Evolutionary conservation across 2,113 vertebrate genomes (phyloP).

Genomic region (Colius striatus): DNA sequence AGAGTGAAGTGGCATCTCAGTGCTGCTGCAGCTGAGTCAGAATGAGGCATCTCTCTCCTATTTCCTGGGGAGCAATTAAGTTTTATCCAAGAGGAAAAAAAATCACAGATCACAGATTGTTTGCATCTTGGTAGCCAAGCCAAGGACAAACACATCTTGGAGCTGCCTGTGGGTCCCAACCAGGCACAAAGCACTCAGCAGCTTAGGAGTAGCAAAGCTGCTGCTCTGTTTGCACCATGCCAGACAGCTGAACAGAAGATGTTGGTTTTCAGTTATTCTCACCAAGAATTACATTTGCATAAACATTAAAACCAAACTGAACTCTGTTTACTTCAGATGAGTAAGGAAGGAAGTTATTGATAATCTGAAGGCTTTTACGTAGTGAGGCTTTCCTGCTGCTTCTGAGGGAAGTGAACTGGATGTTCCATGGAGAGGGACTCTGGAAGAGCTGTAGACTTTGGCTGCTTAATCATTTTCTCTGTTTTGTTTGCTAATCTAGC

Average conservation of each 20-base stretch:
- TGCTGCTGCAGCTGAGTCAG: not conserved
- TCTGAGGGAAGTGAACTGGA: not conserved
- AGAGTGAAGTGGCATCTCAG: not conserved
- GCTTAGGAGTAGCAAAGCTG: not conserved
- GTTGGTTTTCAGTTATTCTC: not conserved
- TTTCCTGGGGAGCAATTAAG: not conserved
- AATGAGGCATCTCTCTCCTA: not conserved
- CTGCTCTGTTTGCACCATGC: not conserved
- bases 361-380: not conserved
- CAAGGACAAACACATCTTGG: slow-evolving; percentile 28
- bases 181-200: not conserved
- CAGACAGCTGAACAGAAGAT: not conserved
- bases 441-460: not conserved
- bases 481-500: not conserved
- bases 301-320: not conserved
- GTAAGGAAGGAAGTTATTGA: not conserved
- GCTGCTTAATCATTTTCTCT: not conserved
- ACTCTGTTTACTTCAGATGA: not conserved
- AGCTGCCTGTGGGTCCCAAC: not conserved
- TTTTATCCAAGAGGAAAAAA: not conserved
- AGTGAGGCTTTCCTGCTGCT: not conserved
- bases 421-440: not conserved
- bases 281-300: not conserved
- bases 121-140: not conserved
- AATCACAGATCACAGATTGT: not conserved